Evolutionary conservation across 1,140 invertebrate genomes (phyloP), one percentile per base, ranked within the genome.

Genomic region (Drosophila oshimai): DNA sequence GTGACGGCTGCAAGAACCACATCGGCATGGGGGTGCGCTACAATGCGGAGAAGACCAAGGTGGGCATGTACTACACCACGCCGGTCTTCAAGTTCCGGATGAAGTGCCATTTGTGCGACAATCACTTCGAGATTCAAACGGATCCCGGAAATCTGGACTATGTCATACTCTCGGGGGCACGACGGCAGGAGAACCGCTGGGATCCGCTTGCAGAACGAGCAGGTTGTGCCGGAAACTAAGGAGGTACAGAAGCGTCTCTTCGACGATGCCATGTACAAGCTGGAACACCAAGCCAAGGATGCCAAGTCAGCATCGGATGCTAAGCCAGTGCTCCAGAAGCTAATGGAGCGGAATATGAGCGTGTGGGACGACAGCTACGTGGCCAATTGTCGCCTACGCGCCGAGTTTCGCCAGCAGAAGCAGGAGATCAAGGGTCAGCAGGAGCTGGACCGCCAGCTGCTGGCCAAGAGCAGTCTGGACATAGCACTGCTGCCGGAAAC

Each of bases 131-230:
- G 92, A 99, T 99, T 44, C 97, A 99, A 92, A 99, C 99, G 26
- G 99, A 99, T 94, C 99, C 99, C 61, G 96, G 94, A 44, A 99
- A 99, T 92, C 93, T 99, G 79, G 98, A 99, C 91, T 99, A 99
- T 93, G 95, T 97, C 2, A 97, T 99, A 53, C 93, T 99, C 1
- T 96, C 95, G 75, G 99, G 99, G 6, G 98, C 98, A 3, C 93
- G 97, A 77, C 92, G 99, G 10, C 99, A 99, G 92, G 99, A 99
- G 91, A 98, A 98, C 91, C 93, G 99, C 75, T 99, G 98, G 98
- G 98, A 99, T 93, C 98, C 99, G 0, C 95, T 5, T 95, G 42
- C 95, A 98, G 83, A 99, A 99, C 94, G 98, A 97, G 57, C 98
- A 99, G 91, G 94, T 97, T 72, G 95, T 97, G 1, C 95, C 96